Conservation (phyloP, 30 jellyfish, hydroid and myxozoan species). For the Cassiopea xamachana region DNA sequence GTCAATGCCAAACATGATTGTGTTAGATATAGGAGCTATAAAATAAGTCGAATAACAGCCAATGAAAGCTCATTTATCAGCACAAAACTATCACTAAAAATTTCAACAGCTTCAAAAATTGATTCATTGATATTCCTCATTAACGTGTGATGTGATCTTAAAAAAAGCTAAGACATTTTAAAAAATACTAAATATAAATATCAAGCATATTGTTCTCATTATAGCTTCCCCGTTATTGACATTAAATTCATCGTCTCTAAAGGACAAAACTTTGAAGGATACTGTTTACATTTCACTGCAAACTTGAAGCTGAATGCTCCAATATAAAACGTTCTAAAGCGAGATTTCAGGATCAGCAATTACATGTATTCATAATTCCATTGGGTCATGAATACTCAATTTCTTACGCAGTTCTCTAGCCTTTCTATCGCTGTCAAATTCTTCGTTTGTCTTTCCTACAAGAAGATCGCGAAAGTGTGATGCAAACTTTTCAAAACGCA, state of each 20-base stretch:
- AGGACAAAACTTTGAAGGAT: background rate
- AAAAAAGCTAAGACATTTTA: too few species aligned
- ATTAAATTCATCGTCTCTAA: background rate
- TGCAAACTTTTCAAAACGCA: background rate
- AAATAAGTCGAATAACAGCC: too few species aligned
- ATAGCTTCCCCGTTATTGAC: too few species aligned
- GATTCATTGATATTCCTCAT: too few species aligned
- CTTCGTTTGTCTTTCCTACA: slow-evolving; percentile 51
- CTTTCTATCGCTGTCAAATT: slow-evolving; percentile 56
- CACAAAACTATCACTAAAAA: too few species aligned
- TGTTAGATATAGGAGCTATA: too few species aligned
- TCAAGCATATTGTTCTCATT: too few species aligned
- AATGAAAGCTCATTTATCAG: too few species aligned
- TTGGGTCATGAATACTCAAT: slow-evolving; percentile 68
- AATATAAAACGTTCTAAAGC: background rate
- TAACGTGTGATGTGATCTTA: too few species aligned
- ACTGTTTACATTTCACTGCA: background rate
- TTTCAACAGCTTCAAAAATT: too few species aligned
- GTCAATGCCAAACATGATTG: too few species aligned
- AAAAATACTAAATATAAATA: too few species aligned
- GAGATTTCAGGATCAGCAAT: background rate
- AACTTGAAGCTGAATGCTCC: background rate
- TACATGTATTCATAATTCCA: slow-evolving; percentile 27
- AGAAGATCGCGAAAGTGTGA: background rate
- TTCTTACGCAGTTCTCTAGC: slow-evolving; percentile 70